phyloP scores from a whole-genome alignment of 1,140 invertebrate genomes.

The Drosophila malerkotliana region DNA sequence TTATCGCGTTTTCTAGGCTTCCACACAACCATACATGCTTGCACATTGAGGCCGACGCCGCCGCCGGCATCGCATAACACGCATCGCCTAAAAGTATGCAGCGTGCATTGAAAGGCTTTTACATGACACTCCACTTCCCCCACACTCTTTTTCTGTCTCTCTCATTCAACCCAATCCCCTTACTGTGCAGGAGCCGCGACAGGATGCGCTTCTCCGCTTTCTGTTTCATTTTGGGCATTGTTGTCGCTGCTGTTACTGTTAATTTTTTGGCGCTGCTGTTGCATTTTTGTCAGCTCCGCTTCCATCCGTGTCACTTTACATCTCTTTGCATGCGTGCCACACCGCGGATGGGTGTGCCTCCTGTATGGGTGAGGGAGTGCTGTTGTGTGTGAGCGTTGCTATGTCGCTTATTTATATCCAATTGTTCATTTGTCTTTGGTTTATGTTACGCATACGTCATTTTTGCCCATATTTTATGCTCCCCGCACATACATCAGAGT shows the following conservation, averaged over 20 bases:
- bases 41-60: conserved; percentile 5
- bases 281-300: conserved; percentile 63
- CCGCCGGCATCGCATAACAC: conserved; percentile 50
- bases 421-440: conserved; percentile 82
- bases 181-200: background rate
- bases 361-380: conserved; percentile 6
- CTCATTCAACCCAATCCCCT: background rate
- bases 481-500: conserved; percentile 40
- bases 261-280: conserved; percentile 75
- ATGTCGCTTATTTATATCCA: conserved; percentile 79
- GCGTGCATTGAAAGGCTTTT: conserved; percentile 76
- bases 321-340: conserved; percentile 33
- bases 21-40: conserved; percentile 5
- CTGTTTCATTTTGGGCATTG: conserved; percentile 55
- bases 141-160: too few species aligned
- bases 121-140: conserved; percentile 58
- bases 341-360: conserved; percentile 17
- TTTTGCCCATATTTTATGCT: conserved; percentile 76
- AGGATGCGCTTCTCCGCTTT: conserved; percentile 24
- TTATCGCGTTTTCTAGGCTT: conserved; percentile 77
- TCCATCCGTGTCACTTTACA: conserved; percentile 55
- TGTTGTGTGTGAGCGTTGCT: conserved; percentile 30
- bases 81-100: conserved; percentile 76
- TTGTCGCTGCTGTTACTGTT: conserved; percentile 65
- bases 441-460: conserved; percentile 82